Evolutionary conservation across 2,113 vertebrate species (phyloP), one percentile per base, ranked within the genome.

Genomic region (Heloderma charlesbogerti): DNA sequence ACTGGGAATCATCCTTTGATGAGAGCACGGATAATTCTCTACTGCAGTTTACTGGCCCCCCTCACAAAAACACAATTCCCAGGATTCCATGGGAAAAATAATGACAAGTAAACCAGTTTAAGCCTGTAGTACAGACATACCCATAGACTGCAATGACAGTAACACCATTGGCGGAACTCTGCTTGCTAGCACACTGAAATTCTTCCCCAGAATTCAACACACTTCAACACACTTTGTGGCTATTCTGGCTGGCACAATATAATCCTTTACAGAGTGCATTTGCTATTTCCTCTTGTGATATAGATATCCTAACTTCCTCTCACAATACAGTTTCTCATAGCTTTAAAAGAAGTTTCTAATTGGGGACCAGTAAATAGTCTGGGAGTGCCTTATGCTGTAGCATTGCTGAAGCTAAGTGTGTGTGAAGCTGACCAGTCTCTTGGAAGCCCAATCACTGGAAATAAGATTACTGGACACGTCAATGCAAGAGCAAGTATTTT

Each of bases 31-130:
- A 45, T 20, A 78, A 78, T 45, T 78, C 6, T 43, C 75, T 78
- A 45, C 27, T 80, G 43, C 27, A 93, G 81, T 93, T 27, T 75
- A 40, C 37, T 40, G 20, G 16, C 40, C 10, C 18, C 51, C 4
- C 71, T 72, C 20, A 29, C 48, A 94, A 91, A 88, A 84, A 25
- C 45, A 67, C 82, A 67, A 13, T 67, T 67, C 82, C 37, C 60
- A 29, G 57, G 25, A 8, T 67, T 67, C 10, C 16, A 27, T 67
- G 45, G 9, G 25, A 31, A 27, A 79, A 10, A 12, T 8, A 45
- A 84, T 37, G 12, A 67, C 25, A 12, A n/a, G 37, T 66, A 84
- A 84, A 20, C 57, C 22, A 40, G 37, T 43, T 4, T 66, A 84
- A 43, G 60, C 9, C 82, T 80, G 27, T 29, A 9, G 1, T 54